These are phyloP conservation scores for Nesogale talazaci DNA, from an alignment of 2,113 vertebrate species.

Conservation along the genomic window DNA sequence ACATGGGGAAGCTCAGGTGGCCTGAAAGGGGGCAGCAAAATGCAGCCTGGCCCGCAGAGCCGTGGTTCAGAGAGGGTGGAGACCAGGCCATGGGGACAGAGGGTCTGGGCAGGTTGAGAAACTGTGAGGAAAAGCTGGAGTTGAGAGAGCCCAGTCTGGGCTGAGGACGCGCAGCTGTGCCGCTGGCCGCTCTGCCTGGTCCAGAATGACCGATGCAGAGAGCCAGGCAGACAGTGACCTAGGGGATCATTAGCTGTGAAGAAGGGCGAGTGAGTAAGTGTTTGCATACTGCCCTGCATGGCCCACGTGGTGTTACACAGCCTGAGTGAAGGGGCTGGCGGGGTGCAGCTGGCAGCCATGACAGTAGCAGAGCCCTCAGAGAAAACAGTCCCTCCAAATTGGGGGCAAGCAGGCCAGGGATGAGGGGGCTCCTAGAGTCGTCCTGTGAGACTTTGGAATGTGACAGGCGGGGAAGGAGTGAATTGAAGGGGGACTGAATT, in stretches of 20 bases:
- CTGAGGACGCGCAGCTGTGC: neutral
- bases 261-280: too few relatives aligned
- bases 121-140: neutral
- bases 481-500: constrained; percentile 22
- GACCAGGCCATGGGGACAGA: fast-evolving
- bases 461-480: constrained; percentile 1
- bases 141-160: too few relatives aligned
- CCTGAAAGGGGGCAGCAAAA: fast-evolving
- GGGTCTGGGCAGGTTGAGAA: fast-evolving
- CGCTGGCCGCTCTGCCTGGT: neutral
- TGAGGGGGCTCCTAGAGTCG: neutral
- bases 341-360: too few relatives aligned
- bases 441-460: neutral
- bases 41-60: fast-evolving
- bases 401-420: neutral
- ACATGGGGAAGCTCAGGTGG: neutral
- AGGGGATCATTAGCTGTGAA: too few relatives aligned
- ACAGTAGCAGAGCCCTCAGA: neutral
- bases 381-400: neutral
- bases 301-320: neutral
- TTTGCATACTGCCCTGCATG: neutral
- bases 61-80: neutral
- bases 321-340: neutral
- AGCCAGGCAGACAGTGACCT: neutral
- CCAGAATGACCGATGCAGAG: neutral